Conservation (phyloP, 2,888 invertebrate genomes). For the Torymus texanus region DNA sequence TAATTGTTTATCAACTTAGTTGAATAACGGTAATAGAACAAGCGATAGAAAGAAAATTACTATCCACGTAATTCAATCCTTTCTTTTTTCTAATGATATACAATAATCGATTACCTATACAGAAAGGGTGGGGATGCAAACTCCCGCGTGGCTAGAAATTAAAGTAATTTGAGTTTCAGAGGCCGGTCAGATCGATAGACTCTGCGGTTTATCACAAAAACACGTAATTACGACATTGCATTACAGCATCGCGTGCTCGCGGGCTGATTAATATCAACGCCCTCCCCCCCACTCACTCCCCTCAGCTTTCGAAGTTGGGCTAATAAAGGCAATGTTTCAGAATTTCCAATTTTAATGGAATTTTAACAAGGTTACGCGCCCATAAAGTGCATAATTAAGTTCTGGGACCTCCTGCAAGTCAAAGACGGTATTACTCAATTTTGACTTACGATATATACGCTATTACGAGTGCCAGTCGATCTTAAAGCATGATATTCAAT, state of each 20-base stretch:
- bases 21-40: slow-evolving; percentile 3
- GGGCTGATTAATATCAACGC: too few relatives aligned
- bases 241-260: background rate
- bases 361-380: too few relatives aligned
- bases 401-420: too few relatives aligned
- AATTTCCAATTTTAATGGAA: too few relatives aligned
- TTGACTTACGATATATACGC: too few relatives aligned
- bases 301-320: too few relatives aligned
- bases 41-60: background rate
- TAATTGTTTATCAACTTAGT: background rate
- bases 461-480: too few relatives aligned
- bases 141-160: background rate
- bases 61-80: background rate
- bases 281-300: background rate
- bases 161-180: slow-evolving; percentile 13
- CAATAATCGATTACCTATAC: slow-evolving; percentile 6
- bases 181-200: background rate
- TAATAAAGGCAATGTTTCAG: too few relatives aligned
- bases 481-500: too few relatives aligned
- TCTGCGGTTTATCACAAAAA: slow-evolving; percentile 13
- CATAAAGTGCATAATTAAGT: too few relatives aligned
- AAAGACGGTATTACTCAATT: too few relatives aligned
- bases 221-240: slow-evolving; percentile 17
- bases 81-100: background rate
- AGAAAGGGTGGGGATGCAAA: background rate